Percentiles rank a stretch among this genome's conserved stretches.
Evolutionary conservation across 2,888 invertebrate genomes (phyloP).

Genomic region (Calliphora vomitoria): DNA sequence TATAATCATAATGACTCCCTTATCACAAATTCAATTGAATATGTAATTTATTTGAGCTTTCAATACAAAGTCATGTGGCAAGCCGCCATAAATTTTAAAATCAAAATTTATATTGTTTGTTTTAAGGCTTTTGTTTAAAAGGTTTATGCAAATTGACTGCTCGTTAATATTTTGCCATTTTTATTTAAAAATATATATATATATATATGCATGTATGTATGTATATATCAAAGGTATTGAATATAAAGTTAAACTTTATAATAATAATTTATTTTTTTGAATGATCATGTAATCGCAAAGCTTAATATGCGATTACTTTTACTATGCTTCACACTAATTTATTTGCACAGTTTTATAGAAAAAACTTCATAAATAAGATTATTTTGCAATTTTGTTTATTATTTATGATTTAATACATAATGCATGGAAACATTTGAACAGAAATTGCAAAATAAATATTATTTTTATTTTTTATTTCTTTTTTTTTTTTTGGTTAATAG

Average conservation of each 20-base stretch:
- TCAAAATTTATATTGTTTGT: too few species aligned
- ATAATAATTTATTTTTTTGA: slow-evolving; percentile 1
- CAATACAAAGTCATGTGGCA: neutral
- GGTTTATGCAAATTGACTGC: too few species aligned
- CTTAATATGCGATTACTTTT: slow-evolving; percentile 29
- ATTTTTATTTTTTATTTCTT: too few species aligned
- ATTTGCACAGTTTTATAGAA: slow-evolving; percentile 1
- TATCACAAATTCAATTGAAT: neutral
- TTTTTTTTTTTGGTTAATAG: neutral
- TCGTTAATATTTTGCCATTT: too few species aligned
- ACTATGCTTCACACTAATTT: neutral
- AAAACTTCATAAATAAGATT: neutral
- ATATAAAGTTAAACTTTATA: neutral
- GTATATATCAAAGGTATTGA: too few species aligned
- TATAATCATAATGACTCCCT: too few species aligned
- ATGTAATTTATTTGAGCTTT: too few species aligned
- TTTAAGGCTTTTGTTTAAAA: neutral
- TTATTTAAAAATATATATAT: too few species aligned
- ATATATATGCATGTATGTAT: too few species aligned
- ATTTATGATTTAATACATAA: slow-evolving; percentile 19
- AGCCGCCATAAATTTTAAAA: neutral
- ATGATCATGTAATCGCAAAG: slow-evolving; percentile 2
- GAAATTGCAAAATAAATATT: neutral
- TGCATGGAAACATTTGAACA: neutral
- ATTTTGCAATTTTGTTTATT: slow-evolving; percentile 8